Evolutionary conservation across 2,113 vertebrate species (phyloP).

Genomic region (Notechis scutatus): DNA sequence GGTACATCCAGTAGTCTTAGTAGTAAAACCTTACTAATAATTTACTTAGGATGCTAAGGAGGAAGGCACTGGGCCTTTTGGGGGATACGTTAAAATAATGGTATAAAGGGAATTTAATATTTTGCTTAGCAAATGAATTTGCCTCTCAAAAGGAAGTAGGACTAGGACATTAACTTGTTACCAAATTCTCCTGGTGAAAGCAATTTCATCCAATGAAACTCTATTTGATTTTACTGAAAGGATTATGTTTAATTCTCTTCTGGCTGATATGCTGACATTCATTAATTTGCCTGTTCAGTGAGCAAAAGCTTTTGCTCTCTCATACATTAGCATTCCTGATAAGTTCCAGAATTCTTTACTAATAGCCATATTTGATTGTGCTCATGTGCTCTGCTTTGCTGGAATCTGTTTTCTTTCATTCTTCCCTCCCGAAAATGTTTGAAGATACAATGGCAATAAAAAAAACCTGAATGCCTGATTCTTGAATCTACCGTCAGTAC

Average conservation of each 20-base stretch:
- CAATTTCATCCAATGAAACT: not conserved
- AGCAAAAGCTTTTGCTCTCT: not conserved
- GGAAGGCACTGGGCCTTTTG: not conserved
- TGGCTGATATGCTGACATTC: not conserved
- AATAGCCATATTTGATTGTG: not conserved
- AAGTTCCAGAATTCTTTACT: fast-evolving
- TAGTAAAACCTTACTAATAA: not conserved
- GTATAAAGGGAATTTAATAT: not conserved
- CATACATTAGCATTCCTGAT: not conserved
- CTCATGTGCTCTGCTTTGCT: not conserved
- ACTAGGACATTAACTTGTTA: not conserved
- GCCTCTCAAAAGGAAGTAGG: not conserved
- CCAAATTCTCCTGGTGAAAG: not conserved
- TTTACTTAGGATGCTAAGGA: not conserved
- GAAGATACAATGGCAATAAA: not conserved
- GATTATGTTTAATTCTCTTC: not conserved
- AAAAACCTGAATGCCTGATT: not conserved
- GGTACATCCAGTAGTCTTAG: not conserved
- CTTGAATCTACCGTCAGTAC: fast-evolving
- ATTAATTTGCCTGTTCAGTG: not conserved
- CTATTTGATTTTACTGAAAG: not conserved
- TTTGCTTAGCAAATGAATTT: not conserved
- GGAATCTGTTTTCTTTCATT: not conserved
- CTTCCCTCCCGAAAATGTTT: not conserved
- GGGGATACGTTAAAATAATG: not conserved